Evolutionary conservation across 2,888 invertebrate species (phyloP).

Genomic region (Calephelis perditalis): DNA sequence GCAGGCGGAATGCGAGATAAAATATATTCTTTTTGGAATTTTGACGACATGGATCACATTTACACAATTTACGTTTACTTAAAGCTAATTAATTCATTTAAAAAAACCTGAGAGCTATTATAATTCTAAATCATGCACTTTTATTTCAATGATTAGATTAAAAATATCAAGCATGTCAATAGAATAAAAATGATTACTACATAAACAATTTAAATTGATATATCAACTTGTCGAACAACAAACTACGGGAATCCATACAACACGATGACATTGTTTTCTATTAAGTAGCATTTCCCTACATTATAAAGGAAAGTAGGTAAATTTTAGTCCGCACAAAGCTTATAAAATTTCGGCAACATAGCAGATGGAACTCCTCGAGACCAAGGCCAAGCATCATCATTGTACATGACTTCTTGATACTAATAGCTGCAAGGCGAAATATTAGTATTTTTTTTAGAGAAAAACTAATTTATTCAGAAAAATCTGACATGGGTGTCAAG

Average conservation of each 20-base stretch:
- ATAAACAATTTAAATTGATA: constrained; percentile 74
- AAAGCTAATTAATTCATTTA: constrained; percentile 56
- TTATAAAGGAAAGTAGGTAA: not conserved
- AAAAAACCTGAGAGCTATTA: constrained; percentile 62
- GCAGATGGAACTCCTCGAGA: constrained; percentile 6
- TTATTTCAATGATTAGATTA: constrained; percentile 59
- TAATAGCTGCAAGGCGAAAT: not conserved
- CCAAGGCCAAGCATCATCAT: constrained; percentile 11
- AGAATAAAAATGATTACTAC: constrained; percentile 73
- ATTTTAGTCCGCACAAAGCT: not conserved
- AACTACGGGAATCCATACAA: constrained; percentile 69
- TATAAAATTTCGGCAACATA: not conserved
- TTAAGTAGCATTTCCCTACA: too few relatives aligned
- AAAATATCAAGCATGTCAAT: constrained; percentile 73
- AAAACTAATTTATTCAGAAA: not conserved
- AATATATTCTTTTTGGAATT: not conserved
- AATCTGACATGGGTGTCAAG: constrained; percentile 1
- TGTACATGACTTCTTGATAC: constrained; percentile 10
- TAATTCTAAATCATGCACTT: constrained; percentile 64
- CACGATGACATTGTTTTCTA: constrained; percentile 29
- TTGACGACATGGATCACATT: constrained; percentile 13
- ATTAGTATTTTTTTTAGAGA: not conserved
- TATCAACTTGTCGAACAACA: constrained; percentile 73
- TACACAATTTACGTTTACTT: constrained; percentile 38
- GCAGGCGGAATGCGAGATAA: constrained; percentile 1